Percentiles rank a stretch among this genome's conserved stretches.
Evolutionary conservation across 2,797 vertebrate species (phyloP).

Genomic region (Erethizon dorsatum): DNA sequence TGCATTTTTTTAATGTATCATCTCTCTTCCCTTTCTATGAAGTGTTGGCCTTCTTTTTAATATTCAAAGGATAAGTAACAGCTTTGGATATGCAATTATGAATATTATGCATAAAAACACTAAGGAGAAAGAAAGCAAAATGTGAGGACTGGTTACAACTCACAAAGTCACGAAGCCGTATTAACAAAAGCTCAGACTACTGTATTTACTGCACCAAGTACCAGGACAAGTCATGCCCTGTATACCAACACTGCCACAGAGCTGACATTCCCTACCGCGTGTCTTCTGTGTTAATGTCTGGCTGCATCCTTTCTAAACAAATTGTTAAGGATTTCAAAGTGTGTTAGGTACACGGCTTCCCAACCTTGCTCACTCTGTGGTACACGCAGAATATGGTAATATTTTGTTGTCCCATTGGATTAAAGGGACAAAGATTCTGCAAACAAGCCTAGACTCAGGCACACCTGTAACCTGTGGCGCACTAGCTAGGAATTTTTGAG

Average conservation of each 20-base stretch:
- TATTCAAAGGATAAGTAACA: not conserved
- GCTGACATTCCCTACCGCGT: accelerated
- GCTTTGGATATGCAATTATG: not conserved
- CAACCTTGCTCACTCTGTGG: not conserved
- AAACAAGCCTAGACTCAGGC: not conserved
- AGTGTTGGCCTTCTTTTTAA: not conserved
- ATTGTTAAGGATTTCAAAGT: not conserved
- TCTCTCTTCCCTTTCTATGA: not conserved
- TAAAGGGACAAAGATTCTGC: not conserved
- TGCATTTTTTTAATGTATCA: not conserved
- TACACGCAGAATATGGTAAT: not conserved
- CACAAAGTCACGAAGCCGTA: not conserved
- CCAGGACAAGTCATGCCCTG: not conserved
- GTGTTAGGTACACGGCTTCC: not conserved
- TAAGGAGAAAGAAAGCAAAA: not conserved
- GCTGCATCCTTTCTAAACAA: not conserved
- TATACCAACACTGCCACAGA: accelerated
- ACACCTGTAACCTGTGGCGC: not conserved
- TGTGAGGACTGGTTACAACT: not conserved
- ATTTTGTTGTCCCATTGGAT: not conserved
- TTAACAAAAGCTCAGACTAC: not conserved
- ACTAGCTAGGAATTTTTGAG: not conserved
- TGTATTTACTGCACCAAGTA: too few species aligned
- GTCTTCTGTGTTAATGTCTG: not conserved
- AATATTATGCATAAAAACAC: not conserved